Base-by-base conservation (phyloP, 2,888 invertebrate genomes). In the Andrena praecox region DNA sequence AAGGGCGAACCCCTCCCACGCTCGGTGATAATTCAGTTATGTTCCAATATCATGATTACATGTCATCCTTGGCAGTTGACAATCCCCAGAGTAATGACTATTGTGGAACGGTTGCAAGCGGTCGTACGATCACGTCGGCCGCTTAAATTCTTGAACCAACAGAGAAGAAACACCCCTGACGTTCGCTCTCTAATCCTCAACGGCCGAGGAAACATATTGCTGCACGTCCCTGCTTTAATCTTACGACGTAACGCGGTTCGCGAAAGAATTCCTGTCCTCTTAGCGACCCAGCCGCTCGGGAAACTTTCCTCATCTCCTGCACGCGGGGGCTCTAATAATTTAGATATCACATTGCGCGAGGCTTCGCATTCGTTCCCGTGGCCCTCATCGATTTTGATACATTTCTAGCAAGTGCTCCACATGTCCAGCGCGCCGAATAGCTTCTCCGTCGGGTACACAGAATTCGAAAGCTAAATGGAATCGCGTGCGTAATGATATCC, bases 11-110 rank as follows among this genome's bases (percentile, higher is more conserved):
- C 67, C 77, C 75, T 77, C 77, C 78, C 73, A 24, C 56, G 54
- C 42, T 10, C 42, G 60, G 80, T 75, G 88, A 86, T 88, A 88
- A 88, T 78, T 87, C 82, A 81, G 87, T 88, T 89, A 89, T 77
- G 83, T 87, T 85, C 87, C 89, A 89, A 89, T 89, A 89, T 89
- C 89, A 87, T 83, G 89, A 89, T 89, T 88, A 85, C 89, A 80
- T 71, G 89, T 89, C 89, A 89, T 84, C 81, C 84, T 83, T 85
- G 84, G 78, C 88, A 87, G 82, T 84, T 85, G 81, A 83, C 86
- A 78, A 77, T 86, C 87, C 78, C 84, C 62, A 64, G 85, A 90
- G 90, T 86, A 90, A 90, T 89, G 89, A 91, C 89, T 87, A 90
- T 90, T 89, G 89, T 89, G 82, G 87, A 71, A 73, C 70, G 52